These are phyloP conservation scores for Sebastes fasciatus DNA, from an alignment of 2,113 vertebrate genomes.

Conservation along the genomic window DNA sequence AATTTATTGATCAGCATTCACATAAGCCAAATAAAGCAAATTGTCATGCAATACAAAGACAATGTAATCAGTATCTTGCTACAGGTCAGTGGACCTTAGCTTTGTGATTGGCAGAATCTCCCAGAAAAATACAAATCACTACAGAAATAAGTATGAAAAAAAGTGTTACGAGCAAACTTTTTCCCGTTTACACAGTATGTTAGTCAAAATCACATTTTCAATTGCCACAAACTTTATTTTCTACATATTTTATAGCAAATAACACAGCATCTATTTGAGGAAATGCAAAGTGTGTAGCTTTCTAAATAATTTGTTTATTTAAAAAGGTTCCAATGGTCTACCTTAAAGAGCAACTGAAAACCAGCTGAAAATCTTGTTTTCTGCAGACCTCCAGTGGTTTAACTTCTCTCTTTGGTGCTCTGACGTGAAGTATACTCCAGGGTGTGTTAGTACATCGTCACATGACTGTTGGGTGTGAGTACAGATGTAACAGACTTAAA, in stretches of 20 bases:
- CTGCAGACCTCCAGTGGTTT: background rate
- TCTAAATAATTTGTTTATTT: constrained; percentile 14
- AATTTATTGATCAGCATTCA: constrained; percentile 55
- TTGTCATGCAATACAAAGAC: constrained; percentile 31
- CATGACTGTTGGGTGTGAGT: background rate
- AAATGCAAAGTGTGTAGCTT: background rate
- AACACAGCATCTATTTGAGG: background rate
- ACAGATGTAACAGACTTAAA: background rate
- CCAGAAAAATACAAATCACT: background rate
- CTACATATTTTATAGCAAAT: background rate
- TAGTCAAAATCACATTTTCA: constrained; percentile 8
- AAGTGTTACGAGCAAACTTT: background rate
- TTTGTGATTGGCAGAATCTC: constrained; percentile 5
- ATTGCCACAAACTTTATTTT: background rate
- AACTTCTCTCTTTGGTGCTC: background rate
- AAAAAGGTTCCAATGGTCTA: constrained; percentile 1
- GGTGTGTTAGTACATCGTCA: background rate
- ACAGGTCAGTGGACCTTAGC: background rate
- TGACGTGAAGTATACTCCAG: background rate
- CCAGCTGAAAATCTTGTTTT: background rate
- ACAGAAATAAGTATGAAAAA: background rate
- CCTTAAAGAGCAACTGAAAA: constrained; percentile 10
- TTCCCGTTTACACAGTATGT: background rate
- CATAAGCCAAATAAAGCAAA: constrained; percentile 3
- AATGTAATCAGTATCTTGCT: background rate